These are phyloP conservation scores for Zenarchopterus dispar DNA, from an alignment of 2,797 vertebrate species.

Conservation along the genomic window DNA sequence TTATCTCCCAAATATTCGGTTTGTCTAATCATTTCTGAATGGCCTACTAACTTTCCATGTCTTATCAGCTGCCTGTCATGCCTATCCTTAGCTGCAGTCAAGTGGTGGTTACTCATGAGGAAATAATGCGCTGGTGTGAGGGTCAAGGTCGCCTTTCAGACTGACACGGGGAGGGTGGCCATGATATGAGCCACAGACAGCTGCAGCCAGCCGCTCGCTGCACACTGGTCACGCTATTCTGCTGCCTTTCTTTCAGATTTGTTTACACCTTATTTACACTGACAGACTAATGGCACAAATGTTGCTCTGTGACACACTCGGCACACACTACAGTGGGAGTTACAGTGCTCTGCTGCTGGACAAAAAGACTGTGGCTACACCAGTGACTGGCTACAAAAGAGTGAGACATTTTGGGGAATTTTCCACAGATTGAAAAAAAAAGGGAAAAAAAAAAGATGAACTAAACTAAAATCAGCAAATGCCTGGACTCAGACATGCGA, in stretches of 20 bases:
- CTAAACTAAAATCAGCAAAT: too few species aligned
- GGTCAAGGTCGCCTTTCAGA: slow-evolving; percentile 66
- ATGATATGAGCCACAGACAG: slow-evolving; percentile 53
- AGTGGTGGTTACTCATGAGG: slow-evolving; percentile 77
- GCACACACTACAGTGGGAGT: slow-evolving; percentile 4
- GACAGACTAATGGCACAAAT: slow-evolving; percentile 30
- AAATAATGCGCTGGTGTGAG: slow-evolving; percentile 69
- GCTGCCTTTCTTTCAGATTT: slow-evolving; percentile 48
- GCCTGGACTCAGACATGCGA: too few species aligned
- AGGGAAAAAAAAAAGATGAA: background rate
- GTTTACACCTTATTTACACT: slow-evolving; percentile 45
- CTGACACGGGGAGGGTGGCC: slow-evolving; percentile 35
- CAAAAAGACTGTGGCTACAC: slow-evolving; percentile 15
- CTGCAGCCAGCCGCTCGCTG: slow-evolving; percentile 32
- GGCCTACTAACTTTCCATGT: slow-evolving; percentile 65
- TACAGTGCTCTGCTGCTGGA: slow-evolving; percentile 4
- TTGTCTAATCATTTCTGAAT: slow-evolving; percentile 54
- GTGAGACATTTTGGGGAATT: slow-evolving; percentile 19
- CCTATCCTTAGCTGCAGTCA: slow-evolving; percentile 56
- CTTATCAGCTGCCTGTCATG: slow-evolving; percentile 73
- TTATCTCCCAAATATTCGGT: slow-evolving; percentile 49
- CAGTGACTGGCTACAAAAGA: slow-evolving; percentile 9
- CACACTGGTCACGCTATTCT: slow-evolving; percentile 33
- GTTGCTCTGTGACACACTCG: slow-evolving; percentile 27
- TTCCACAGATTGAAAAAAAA: background rate